These are phyloP conservation scores for Andricus grossulariae DNA, from an alignment of 1,140 invertebrate species.

Conservation along the genomic window DNA sequence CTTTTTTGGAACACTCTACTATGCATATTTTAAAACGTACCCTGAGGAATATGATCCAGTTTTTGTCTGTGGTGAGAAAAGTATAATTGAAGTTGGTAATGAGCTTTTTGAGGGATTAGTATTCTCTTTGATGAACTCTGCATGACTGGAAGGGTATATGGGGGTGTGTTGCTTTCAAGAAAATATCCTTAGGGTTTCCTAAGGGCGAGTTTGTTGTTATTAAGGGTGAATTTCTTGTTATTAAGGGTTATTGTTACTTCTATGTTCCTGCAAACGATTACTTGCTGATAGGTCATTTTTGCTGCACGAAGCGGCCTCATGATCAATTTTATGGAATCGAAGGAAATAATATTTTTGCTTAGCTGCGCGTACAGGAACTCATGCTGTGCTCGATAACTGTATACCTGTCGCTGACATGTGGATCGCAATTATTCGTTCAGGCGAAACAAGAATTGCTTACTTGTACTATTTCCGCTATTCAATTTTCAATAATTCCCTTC, in stretches of 20 bases:
- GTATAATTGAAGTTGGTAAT: too few species aligned
- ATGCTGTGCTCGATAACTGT: conserved; percentile 45
- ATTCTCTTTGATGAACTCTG: too few species aligned
- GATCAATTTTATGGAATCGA: conserved; percentile 69
- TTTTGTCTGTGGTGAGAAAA: too few species aligned
- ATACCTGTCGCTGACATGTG: conserved; percentile 63
- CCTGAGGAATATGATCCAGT: too few species aligned
- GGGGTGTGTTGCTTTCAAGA: too few species aligned
- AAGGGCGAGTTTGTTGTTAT: neutral
- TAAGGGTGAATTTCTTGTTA: conserved; percentile 34
- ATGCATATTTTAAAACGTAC: too few species aligned
- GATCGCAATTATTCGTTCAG: conserved; percentile 60
- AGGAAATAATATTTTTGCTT: conserved; percentile 66
- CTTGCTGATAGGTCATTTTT: conserved; percentile 40
- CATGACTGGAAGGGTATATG: neutral
- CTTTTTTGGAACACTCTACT: too few species aligned
- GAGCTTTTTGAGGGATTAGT: too few species aligned
- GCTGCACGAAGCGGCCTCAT: conserved; percentile 52
- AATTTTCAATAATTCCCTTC: neutral
- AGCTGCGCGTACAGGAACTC: conserved; percentile 48
- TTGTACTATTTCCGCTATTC: neutral
- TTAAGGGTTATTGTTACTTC: conserved; percentile 36
- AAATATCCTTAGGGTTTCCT: too few species aligned
- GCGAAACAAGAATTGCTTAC: conserved; percentile 46
- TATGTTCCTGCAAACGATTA: conserved; percentile 40